Percentiles rank a stretch among this genome's conserved stretches.
Evolutionary conservation across 2,113 vertebrate genomes (phyloP).

Genomic region (Silurus asotus): DNA sequence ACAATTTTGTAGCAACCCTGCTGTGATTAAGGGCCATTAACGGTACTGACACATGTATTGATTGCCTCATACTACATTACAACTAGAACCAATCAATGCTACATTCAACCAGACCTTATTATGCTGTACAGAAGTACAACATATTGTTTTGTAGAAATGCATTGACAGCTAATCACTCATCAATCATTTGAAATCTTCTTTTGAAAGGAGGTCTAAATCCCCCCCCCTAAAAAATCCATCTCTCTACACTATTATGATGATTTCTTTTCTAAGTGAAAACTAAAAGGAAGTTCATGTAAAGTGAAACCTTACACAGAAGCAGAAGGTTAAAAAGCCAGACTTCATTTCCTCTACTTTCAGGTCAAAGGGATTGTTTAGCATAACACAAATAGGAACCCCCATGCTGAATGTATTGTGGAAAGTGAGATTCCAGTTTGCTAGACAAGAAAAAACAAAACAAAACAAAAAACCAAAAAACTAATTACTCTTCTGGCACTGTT

Average conservation of each 20-base stretch:
- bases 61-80: conserved; percentile 32
- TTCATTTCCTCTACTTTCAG: background rate
- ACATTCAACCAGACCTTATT: background rate
- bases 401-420: conserved; percentile 23
- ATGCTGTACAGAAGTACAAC: background rate
- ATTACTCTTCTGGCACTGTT: conserved; percentile 43
- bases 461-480: conserved; percentile 26
- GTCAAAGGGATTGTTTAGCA: conserved; percentile 25
- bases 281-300: background rate
- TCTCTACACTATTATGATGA: background rate
- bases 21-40: conserved; percentile 44
- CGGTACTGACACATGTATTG: conserved; percentile 42
- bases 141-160: background rate
- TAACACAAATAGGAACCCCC: background rate
- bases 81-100: conserved; percentile 20
- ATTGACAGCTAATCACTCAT: background rate
- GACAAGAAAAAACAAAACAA: background rate
- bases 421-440: conserved; percentile 20
- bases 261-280: background rate
- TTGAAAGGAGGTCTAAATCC: background rate
- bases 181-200: too few relatives aligned
- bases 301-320: background rate
- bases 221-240: background rate
- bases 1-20: background rate
- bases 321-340: background rate